Base-by-base conservation (phyloP, 1,140 invertebrate species). In the Pseudomyrmex flavicornis region DNA sequence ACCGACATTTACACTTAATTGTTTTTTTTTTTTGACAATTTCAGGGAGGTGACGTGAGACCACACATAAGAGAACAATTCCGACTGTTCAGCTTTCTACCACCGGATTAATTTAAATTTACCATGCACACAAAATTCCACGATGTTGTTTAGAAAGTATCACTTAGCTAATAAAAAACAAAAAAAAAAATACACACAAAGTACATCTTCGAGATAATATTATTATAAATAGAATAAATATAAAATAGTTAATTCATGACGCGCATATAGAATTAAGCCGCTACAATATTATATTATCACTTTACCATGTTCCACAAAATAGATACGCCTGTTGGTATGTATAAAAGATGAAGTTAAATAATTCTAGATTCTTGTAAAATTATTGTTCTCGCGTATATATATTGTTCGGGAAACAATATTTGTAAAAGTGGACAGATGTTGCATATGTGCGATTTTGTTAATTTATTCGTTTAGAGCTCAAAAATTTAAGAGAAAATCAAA, bases 41-140 rank as follows among this genome's bases (percentile, higher is more conserved):
- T 35, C 95, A 98, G 97, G 97, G 98, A 93, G 97, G 98, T 94
- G 98, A 99, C 93, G 98, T 99, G 0, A 95, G 98, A 89, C 98
- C 98, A 35, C 97, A 97, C 93, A 98, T 99, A 89, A 95, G 97
- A 62, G 97, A 98, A 88, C 97, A 97, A 90, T 99, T 97, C 95
- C 97, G 97, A 91, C 95, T 98, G 2, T 98, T 98, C 95, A 97
- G 97, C 90, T 97, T 98, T 93, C 94, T 99, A 89, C 97, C 98
- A 20, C 97, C 98, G 7, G 97, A 98, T 95, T 98, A 97, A 96
- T 86, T 90, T 82, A 90, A 83, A 13, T 35, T 7, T 82, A 75
- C 46, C 46, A 20, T 75, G 74, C 58, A 80, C 58, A 80, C 69
- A 79, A 89, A 80, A 79, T 83, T 88, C 62, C 83, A 22, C 35